These are phyloP conservation scores for Urocitellus parryii DNA, from an alignment of 2,113 vertebrate genomes.

Conservation along the genomic window DNA sequence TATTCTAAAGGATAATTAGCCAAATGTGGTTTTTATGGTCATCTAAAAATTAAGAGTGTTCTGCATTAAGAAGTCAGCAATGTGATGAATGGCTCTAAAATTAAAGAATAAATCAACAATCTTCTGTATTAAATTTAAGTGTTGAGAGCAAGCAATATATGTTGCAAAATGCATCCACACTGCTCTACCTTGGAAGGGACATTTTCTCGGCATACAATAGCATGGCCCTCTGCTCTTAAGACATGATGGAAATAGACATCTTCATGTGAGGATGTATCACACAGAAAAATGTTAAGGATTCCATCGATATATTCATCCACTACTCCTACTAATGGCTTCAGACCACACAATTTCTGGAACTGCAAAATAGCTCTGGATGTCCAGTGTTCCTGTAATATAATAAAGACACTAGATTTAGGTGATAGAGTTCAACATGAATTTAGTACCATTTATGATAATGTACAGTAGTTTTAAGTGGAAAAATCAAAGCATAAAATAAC, in stretches of 20 bases:
- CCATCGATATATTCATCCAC: conserved; percentile 91
- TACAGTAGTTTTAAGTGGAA: background rate
- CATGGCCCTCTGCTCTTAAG: conserved; percentile 89
- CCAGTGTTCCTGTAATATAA: conserved; percentile 89
- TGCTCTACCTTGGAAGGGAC: conserved; percentile 85
- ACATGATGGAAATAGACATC: conserved; percentile 93
- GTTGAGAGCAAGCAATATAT: conserved; percentile 38
- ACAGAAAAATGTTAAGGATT: conserved; percentile 93
- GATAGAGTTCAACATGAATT: background rate
- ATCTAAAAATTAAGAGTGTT: conserved; percentile 20
- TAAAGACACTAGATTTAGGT: background rate
- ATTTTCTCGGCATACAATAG: conserved; percentile 85
- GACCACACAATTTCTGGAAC: conserved; percentile 90
- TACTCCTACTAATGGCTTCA: conserved; percentile 91
- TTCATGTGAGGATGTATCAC: conserved; percentile 92
- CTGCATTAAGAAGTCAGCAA: background rate
- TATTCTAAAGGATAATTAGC: conserved; percentile 13
- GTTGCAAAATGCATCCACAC: conserved; percentile 31
- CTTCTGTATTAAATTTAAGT: background rate
- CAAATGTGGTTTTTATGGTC: background rate
- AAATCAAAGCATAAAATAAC: conserved; percentile 31
- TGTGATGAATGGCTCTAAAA: background rate
- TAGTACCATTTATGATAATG: background rate
- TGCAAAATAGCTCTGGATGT: conserved; percentile 86
- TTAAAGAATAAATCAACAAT: conserved; percentile 13